Evolutionary conservation across 2,888 invertebrate genomes (phyloP), one percentile per base, ranked within the genome.

Genomic region (Plagodis dolabraria): DNA sequence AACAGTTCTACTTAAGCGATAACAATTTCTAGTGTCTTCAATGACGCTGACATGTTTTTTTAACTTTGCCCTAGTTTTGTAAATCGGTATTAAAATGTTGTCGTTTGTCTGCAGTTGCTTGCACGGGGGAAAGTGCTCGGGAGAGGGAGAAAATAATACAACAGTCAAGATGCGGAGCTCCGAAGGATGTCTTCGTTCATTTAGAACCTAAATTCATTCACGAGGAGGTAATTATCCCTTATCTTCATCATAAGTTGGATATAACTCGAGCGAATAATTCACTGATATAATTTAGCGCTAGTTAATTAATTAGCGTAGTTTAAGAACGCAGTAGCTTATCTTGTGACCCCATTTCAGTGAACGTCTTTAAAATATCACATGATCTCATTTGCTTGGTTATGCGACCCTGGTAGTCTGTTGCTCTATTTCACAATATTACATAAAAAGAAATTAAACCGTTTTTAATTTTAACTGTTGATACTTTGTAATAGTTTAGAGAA

Each of bases 141-240:
- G 74, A 80, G 48, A 75, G 89, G 33, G 83, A 82, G 59, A 80
- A 81, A 58, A 75, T 89, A 33, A 87, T 92, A 43, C 79, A 86
- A 56, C 80, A 88, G 55, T 84, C 92, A 10, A 83, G 78, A 63
- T 92, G 92, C 59, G 90, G 91, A 9, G 81, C 79, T 9, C 92
- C 92, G 6, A 87, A 86, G 68, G 90, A 90, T 38, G 86, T 87
- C 35, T 92, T 91, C 74, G 76, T 86, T 10, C 79, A 82, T 53
- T 72, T 92, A 44, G 80, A 82, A 12, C 79, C 82, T 1, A 77
- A 79, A 60, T 81, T 79, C 33, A 80, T 85, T 6, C 84, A 88
- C 59, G 82, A 89, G 68, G 84, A 87, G 86, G 92, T 92, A 80
- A 77, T 58, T 45, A 67, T 53, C 68, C 64, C 35, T 44, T 33